Base-by-base conservation (phyloP, 2,888 invertebrate species). In the Periphyllus acericola region DNA sequence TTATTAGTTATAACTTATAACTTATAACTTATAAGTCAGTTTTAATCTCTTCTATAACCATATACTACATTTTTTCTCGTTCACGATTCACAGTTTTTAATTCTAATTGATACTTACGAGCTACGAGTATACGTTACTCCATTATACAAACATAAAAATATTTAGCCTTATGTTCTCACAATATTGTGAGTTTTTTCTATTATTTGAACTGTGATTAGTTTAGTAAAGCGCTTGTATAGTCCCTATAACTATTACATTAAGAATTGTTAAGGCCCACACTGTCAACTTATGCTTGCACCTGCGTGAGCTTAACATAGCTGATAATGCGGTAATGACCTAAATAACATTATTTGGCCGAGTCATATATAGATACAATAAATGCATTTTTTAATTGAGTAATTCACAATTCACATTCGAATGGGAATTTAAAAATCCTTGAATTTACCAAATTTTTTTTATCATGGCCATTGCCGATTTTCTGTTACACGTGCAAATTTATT, bases 361-460 rank as follows among this genome's bases (percentile, higher is more conserved):
- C 83, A 75, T 75, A 36, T 21, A 55, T 21, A 14, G 46, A 55
- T 60, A 75, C 60, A 60, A 66, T 76, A 83, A 83, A 83, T 76
- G 66, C 55, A 76, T 46, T 83, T 83, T 60, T 40, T 75, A 66
- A 83, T 8, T 46, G 46, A 46, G 46, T 46, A 14, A 46, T 46
- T 46, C 46, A 14, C 46, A 46, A 46, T 76, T 75, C 60, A 75
- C 75, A 29, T 75, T 83, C 21, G 75, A 83, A 76, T 66, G 75
- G 60, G 25, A 83, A 32, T 83, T 74, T 66, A 40, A 75, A 76
- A 83, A 76, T 75, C 83, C 83, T 83, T 83, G 83, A 75, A 83
- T 83, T 83, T 83, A 66, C 66, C 75, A 40, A 83, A 83, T 40
- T 83, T 83, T 40, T 81, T 68, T 46, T 75, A 40, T 66, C 83